A percentile compares a stretch with the other conserved stretches of the same genome.
These are phyloP conservation scores for Tragulus kanchil DNA, from an alignment of 2,113 vertebrate species.

Conservation along the genomic window DNA sequence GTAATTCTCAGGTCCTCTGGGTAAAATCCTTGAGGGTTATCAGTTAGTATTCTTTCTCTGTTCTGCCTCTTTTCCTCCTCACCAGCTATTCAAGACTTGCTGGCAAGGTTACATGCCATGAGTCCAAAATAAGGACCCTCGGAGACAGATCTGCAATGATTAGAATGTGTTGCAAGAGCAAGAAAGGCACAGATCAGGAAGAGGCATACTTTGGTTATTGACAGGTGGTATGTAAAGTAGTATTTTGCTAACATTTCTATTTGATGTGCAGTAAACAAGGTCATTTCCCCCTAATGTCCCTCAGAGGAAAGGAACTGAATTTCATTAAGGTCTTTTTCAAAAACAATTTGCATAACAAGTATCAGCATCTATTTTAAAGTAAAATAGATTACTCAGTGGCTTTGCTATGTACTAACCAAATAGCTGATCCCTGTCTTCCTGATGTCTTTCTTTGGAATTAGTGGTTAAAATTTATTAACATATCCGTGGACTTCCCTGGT, in stretches of 20 bases:
- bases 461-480: neutral
- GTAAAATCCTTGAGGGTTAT: neutral
- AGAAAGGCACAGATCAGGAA: neutral
- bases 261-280: conserved; percentile 21
- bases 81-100: neutral
- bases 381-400: conserved; percentile 30
- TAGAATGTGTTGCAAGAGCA: neutral
- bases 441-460: conserved; percentile 19
- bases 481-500: neutral
- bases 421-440: neutral
- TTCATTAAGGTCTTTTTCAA: neutral
- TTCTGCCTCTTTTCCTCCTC: neutral
- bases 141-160: neutral
- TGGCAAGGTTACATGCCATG: neutral
- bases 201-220: neutral
- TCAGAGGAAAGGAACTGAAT: neutral
- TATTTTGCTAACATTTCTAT: conserved; percentile 39
- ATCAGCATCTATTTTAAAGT: conserved; percentile 26
- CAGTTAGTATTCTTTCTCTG: neutral
- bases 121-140: neutral
- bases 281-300: neutral
- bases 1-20: neutral
- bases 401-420: conserved; percentile 5
- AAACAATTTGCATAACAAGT: conserved; percentile 38
- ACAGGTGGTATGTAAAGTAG: neutral